Percentiles rank a stretch among this genome's conserved stretches.
These are phyloP conservation scores for Typhlomys cinereus DNA, from an alignment of 2,113 vertebrate genomes.

Conservation along the genomic window DNA sequence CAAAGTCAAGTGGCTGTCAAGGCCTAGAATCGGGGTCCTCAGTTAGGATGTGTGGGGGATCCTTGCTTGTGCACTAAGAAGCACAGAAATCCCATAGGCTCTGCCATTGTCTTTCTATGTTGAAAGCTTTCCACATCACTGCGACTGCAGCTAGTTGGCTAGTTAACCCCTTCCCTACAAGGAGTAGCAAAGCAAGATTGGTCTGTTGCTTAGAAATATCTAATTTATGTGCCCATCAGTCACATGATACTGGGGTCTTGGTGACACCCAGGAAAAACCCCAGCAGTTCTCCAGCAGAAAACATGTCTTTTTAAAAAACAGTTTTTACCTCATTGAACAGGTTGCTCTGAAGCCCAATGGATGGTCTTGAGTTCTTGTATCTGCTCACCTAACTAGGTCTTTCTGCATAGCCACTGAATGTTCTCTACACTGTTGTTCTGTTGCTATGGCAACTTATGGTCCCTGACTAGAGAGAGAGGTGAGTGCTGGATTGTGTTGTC, in stretches of 20 bases:
- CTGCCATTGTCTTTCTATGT: background rate
- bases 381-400: background rate
- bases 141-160: background rate
- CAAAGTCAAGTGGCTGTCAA: slow-evolving; percentile 14
- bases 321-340: background rate
- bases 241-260: background rate
- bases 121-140: background rate
- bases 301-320: background rate
- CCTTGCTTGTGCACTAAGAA: background rate
- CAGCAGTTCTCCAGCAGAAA: background rate
- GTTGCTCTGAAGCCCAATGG: background rate
- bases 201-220: background rate
- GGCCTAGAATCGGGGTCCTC: background rate
- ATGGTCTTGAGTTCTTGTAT: background rate
- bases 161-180: background rate
- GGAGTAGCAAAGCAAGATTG: background rate
- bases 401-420: background rate
- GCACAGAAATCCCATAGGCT: background rate
- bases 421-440: background rate
- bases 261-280: background rate
- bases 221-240: background rate
- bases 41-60: background rate
- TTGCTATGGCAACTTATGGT: background rate
- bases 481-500: background rate
- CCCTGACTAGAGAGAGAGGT: background rate